Evolutionary conservation across 2,797 vertebrate species (phyloP).

Genomic region (Notamacropus eugenii): DNA sequence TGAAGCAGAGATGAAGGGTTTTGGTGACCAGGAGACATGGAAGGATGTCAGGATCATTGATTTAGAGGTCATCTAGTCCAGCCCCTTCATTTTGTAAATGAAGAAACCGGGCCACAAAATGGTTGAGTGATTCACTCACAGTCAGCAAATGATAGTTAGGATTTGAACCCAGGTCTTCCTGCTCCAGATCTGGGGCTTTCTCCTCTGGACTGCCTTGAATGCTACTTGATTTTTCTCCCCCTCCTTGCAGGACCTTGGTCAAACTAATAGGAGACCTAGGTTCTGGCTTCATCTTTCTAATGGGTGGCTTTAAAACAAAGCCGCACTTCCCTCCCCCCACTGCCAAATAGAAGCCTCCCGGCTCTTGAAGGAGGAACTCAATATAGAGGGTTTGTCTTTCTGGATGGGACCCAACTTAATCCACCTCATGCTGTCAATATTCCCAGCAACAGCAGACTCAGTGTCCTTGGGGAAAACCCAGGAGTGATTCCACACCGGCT

Average conservation of each 20-base stretch:
- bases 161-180: background rate
- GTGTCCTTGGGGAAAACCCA: slow-evolving; percentile 1
- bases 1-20: background rate
- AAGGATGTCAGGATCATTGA: background rate
- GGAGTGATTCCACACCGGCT: background rate
- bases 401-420: background rate
- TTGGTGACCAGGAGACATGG: background rate
- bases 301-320: background rate
- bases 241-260: background rate
- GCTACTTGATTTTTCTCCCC: background rate
- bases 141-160: background rate
- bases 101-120: background rate
- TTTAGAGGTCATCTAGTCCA: background rate
- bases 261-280: background rate
- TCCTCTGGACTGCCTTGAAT: background rate
- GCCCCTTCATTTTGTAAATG: background rate
- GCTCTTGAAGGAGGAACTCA: background rate
- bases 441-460: background rate
- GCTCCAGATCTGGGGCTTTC: background rate
- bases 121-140: background rate
- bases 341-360: background rate
- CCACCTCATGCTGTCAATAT: background rate
- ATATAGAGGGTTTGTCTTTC: background rate
- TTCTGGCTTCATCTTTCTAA: background rate
- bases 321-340: background rate